Base-by-base conservation (phyloP, 2,113 vertebrate species). In the Aldabrachelys gigantea region DNA sequence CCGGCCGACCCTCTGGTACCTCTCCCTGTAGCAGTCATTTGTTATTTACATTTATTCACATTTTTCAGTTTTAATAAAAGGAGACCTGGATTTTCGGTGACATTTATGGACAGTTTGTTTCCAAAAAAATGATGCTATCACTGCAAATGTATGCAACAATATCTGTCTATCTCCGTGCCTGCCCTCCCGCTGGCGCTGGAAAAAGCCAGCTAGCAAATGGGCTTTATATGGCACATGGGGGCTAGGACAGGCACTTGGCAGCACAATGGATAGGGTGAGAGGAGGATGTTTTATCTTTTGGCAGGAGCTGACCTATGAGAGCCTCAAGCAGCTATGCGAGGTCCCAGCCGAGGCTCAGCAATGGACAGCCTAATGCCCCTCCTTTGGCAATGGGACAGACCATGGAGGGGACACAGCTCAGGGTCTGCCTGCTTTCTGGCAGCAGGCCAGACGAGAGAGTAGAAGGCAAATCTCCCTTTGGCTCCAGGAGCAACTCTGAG, bases 1-100 rank as follows among this genome's bases (percentile, higher is more conserved):
- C 99, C 98, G 96, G 98, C 98, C 98, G 98, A 98, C 98, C 98
- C 98, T 97, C 98, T 98, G 98, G 98, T 99, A 98, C 98, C 98
- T 98, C 98, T 98, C 98, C 98, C 98, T 98, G 98, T 98, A 98
- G 98, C 98, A 98, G 98, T 99, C 98, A 98, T 98, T 98, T 98
- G 98, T 98, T 98, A 98, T 98, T 98, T 98, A 98, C 98, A 98
- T 98, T 98, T 98, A 97, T 98, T 98, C 96, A 93, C 98, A 98
- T 98, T 98, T 98, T 98, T 98, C 98, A 98, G 98, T 98, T 98
- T 99, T 99, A 99, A 99, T 99, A 99, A 99, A 98, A 99, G 98
- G 97, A 98, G 98, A 97, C 91, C 22, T 14, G 97, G 97, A 97
- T 98, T 98, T 98, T 96, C 53, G 3, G 97, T 98, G 98, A 98